Percentiles rank a stretch among this genome's conserved stretches.
Conservation (phyloP, 2,888 invertebrate species). For the Acronicta psi region DNA sequence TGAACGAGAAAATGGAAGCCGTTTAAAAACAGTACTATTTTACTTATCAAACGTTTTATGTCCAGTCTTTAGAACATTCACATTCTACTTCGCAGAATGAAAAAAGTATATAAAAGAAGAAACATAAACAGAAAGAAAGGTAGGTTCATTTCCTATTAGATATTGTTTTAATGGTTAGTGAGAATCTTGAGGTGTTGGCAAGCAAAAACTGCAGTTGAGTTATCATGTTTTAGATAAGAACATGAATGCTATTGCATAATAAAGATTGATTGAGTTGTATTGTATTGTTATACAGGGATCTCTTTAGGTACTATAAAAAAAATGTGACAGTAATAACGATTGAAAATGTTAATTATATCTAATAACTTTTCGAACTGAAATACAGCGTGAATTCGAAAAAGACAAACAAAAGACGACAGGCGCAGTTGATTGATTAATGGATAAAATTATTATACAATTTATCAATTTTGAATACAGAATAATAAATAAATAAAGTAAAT, state of each 20-base stretch:
- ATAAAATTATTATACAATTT: too few species aligned
- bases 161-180: background rate
- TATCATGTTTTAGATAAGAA: background rate
- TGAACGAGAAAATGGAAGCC: conserved; percentile 22
- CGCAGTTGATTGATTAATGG: too few species aligned
- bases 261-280: too few species aligned
- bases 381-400: too few species aligned
- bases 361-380: too few species aligned
- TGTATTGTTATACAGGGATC: too few species aligned
- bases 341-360: too few species aligned
- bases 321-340: too few species aligned
- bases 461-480: too few species aligned
- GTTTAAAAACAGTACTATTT: conserved; percentile 18
- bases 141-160: background rate
- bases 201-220: background rate
- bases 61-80: background rate
- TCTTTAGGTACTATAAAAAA: too few species aligned
- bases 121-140: background rate
- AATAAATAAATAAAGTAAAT: too few species aligned
- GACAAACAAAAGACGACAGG: too few species aligned
- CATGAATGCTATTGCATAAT: background rate
- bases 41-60: background rate
- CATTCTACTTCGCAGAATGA: background rate
- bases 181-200: background rate
- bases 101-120: background rate